Evolutionary conservation across 2,888 invertebrate species (phyloP).

Genomic region (Sphaerophoria taeniata): DNA sequence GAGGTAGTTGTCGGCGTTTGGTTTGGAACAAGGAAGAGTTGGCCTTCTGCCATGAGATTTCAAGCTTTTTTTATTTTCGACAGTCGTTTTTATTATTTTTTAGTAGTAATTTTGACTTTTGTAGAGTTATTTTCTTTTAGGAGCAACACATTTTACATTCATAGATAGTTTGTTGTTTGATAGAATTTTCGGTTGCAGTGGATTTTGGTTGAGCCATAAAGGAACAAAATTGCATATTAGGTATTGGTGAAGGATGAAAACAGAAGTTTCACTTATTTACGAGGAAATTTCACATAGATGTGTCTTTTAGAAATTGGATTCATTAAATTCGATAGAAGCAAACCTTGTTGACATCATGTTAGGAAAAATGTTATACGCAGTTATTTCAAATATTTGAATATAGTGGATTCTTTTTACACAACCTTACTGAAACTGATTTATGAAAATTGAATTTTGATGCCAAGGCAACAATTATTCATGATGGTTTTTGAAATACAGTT

Average conservation of each 20-base stretch:
- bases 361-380: no score
- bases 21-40: conserved; percentile 38
- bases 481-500: no score
- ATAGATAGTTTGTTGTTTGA: conserved; percentile 63
- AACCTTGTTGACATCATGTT: neutral
- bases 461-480: no score
- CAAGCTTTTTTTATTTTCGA: conserved; percentile 9
- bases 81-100: conserved; percentile 24
- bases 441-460: no score
- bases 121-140: neutral
- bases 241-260: conserved; percentile 14
- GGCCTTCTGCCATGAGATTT: conserved; percentile 65
- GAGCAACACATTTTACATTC: conserved; percentile 55
- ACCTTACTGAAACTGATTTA: no score
- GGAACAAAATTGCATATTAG: conserved; percentile 52
- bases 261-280: conserved; percentile 64
- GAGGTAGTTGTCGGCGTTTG: conserved; percentile 60
- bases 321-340: neutral
- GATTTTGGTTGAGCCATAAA: conserved; percentile 37
- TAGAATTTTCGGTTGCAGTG: conserved; percentile 57
- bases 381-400: no score
- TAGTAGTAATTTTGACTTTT: conserved; percentile 18
- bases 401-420: no score
- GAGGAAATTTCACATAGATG: conserved; percentile 29
- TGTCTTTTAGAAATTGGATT: conserved; percentile 9